Evolutionary conservation across 92 coral and sea anemone genomes (phyloP).

Genomic region (Porites divaricata): DNA sequence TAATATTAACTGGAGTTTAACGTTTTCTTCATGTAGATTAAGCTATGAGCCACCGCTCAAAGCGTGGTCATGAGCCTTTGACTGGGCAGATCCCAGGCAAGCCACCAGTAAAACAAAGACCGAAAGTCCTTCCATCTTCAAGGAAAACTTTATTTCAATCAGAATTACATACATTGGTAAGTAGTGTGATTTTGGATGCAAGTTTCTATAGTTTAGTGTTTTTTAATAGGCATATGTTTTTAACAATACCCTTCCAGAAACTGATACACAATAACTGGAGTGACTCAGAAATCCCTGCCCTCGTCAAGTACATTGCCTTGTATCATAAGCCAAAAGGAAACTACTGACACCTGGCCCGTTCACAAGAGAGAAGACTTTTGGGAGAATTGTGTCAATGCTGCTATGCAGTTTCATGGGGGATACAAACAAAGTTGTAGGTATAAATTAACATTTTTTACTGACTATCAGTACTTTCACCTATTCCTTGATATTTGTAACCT

Average conservation of each 20-base stretch:
- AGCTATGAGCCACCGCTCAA: neutral
- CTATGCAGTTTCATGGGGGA: neutral
- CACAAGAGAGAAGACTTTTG: constrained; percentile 1
- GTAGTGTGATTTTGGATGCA: neutral
- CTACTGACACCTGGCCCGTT: neutral
- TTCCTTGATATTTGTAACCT: too few relatives aligned
- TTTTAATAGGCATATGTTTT: neutral
- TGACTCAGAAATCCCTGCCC: neutral
- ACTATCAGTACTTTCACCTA: neutral
- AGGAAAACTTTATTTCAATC: neutral
- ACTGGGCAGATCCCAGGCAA: constrained; percentile 5
- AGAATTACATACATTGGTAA: neutral
- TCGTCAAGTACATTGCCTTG: neutral
- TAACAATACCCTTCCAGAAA: neutral
- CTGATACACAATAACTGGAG: neutral
- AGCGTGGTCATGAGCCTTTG: neutral
- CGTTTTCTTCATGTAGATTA: neutral
- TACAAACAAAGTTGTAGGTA: constrained; percentile 1
- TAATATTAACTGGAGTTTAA: neutral
- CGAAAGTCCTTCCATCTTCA: neutral
- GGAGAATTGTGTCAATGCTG: neutral
- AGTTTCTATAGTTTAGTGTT: neutral
- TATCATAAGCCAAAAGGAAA: neutral
- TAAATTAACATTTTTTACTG: neutral
- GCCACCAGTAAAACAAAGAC: neutral